Conservation (phyloP, 2,113 vertebrate genomes). For the Canis aureus region DNA sequence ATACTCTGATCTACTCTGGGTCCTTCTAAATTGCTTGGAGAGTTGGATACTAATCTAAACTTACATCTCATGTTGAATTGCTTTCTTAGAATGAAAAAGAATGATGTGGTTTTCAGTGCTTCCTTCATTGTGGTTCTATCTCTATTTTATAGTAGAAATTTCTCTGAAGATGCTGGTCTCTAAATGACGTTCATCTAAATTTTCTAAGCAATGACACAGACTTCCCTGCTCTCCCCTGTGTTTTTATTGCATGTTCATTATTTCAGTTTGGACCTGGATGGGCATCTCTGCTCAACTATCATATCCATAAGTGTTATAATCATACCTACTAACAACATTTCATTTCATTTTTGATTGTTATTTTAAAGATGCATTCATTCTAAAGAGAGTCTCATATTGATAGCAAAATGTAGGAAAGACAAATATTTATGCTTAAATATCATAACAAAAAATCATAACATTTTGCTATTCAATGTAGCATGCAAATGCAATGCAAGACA, state of each 20-base stretch:
- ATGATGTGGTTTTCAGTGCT: not conserved
- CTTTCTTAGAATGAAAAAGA: constrained; percentile 3
- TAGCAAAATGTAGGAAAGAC: not conserved
- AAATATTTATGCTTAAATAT: not conserved
- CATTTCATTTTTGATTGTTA: not conserved
- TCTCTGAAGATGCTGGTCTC: not conserved
- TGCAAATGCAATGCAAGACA: not conserved
- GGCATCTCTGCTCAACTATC: not conserved
- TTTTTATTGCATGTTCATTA: not conserved
- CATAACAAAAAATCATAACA: not conserved
- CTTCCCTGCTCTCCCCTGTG: not conserved
- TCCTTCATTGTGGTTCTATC: not conserved
- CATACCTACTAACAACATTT: not conserved
- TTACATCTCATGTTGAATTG: not conserved
- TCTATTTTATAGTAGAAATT: not conserved
- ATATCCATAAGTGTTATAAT: not conserved
- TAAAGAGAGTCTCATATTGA: not conserved
- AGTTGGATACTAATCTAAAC: not conserved
- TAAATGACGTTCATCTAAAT: not conserved
- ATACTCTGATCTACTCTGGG: not conserved
- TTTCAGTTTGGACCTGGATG: not conserved
- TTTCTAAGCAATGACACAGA: not conserved
- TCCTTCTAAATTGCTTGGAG: not conserved
- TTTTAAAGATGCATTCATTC: not conserved
- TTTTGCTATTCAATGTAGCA: not conserved